Conservation (phyloP, 2,113 vertebrate genomes). For the Hemicordylus capensis region DNA sequence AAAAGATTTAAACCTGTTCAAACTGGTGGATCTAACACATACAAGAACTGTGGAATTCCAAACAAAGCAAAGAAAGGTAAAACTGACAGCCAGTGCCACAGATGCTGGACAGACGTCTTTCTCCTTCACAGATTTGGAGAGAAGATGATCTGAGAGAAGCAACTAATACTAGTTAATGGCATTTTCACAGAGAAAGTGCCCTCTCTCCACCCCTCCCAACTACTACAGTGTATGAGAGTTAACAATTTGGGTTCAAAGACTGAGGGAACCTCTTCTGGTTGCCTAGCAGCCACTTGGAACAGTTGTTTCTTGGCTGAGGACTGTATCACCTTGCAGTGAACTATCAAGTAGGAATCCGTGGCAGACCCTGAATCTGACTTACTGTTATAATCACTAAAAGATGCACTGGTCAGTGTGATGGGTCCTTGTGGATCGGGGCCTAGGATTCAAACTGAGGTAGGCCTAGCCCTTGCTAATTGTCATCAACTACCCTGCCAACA, state of each 20-base stretch:
- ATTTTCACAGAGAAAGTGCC: background rate
- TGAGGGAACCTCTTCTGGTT: background rate
- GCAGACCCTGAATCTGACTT: background rate
- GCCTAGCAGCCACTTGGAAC: background rate
- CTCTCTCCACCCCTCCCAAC: background rate
- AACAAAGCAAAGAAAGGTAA: background rate
- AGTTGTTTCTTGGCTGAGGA: background rate
- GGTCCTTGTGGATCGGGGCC: background rate
- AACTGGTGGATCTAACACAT: background rate
- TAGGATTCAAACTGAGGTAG: background rate
- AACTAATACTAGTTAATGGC: background rate
- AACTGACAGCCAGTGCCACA: background rate
- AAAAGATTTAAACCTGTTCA: background rate
- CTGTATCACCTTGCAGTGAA: background rate
- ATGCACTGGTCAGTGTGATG: background rate
- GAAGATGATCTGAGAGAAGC: background rate
- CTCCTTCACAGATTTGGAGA: background rate
- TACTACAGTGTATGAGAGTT: background rate
- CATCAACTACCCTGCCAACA: background rate
- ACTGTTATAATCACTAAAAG: background rate
- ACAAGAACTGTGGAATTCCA: background rate
- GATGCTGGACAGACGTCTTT: background rate
- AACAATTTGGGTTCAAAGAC: background rate
- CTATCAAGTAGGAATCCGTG: background rate
- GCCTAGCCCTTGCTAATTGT: background rate